Conservation (phyloP, 2,113 vertebrate species). For the Malaclemys terrapin region DNA sequence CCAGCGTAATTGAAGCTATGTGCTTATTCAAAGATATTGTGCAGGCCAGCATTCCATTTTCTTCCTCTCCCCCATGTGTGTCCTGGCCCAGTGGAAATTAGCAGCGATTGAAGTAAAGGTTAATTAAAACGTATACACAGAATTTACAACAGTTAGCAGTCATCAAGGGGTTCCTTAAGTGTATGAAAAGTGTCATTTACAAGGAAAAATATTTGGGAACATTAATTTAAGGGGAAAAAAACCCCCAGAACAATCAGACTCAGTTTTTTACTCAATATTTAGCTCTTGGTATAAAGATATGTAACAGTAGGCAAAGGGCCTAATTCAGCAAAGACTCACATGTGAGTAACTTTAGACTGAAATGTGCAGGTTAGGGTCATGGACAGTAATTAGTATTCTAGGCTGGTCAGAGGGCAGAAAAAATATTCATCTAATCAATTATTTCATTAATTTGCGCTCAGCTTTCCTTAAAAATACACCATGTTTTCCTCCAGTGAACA, state of each 20-base stretch:
- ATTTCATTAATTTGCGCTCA: not conserved
- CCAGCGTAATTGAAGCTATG: not conserved
- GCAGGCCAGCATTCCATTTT: not conserved
- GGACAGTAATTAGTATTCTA: fast-evolving
- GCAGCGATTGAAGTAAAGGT: slow-evolving; percentile 37
- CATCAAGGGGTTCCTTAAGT: not conserved
- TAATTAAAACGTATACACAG: slow-evolving; percentile 49
- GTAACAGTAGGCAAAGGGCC: not conserved
- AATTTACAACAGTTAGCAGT: slow-evolving; percentile 17
- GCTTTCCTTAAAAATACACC: not conserved
- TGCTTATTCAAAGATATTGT: slow-evolving; percentile 34
- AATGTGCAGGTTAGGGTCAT: not conserved
- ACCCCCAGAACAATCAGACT: not conserved
- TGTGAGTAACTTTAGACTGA: not conserved
- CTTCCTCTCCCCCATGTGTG: slow-evolving; percentile 1
- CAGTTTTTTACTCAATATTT: not conserved
- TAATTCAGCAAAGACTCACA: not conserved
- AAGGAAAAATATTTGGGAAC: slow-evolving; percentile 16
- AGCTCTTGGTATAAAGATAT: not conserved
- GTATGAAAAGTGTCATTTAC: not conserved
- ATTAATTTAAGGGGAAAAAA: slow-evolving; percentile 2
- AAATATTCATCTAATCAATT: not conserved
- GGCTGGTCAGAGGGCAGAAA: not conserved
- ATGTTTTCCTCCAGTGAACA: not conserved
- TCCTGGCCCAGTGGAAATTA: slow-evolving; percentile 40